A percentile compares a stretch with the other conserved stretches of the same genome.
phyloP scores from a whole-genome alignment of 2,888 invertebrate genomes.

The Rotaria socialis region DNA sequence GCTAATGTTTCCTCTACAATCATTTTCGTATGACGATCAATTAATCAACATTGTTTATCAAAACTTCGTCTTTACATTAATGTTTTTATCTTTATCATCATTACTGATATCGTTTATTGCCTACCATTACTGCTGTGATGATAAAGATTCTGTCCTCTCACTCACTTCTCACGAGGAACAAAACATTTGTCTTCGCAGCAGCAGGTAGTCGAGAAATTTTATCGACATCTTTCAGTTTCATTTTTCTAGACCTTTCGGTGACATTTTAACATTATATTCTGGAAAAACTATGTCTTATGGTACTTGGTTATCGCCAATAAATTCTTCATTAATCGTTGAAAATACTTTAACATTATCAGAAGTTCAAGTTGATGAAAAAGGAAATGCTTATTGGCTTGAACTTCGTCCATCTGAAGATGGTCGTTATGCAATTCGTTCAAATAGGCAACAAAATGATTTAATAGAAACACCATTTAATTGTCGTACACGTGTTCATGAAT shows the following conservation, averaged over 20 bases:
- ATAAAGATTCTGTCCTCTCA: not conserved
- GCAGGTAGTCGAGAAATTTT: not conserved
- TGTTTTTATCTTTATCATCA: not conserved
- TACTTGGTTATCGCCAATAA: not conserved
- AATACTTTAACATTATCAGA: not conserved
- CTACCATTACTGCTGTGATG: not conserved
- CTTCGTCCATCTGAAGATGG: constrained; percentile 53
- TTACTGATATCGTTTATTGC: not conserved
- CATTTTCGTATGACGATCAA: too few relatives aligned
- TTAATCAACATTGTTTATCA: too few relatives aligned
- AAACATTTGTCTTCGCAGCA: not conserved
- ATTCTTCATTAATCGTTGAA: not conserved
- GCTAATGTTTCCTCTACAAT: too few relatives aligned
- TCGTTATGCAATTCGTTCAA: constrained; percentile 54
- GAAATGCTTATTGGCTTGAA: constrained; percentile 54
- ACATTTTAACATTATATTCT: not conserved
- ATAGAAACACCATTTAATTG: constrained; percentile 54
- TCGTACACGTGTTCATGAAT: constrained; percentile 59
- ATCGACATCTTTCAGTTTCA: not conserved
- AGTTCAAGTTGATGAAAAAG: not conserved
- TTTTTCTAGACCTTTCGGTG: not conserved
- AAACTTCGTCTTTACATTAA: not conserved
- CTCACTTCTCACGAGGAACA: not conserved
- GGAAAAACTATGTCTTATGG: not conserved
- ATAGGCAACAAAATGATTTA: constrained; percentile 50